A percentile compares a stretch with the other conserved stretches of the same genome.
Evolutionary conservation across 2,797 vertebrate species (phyloP).

Genomic region (Falco rusticolus): DNA sequence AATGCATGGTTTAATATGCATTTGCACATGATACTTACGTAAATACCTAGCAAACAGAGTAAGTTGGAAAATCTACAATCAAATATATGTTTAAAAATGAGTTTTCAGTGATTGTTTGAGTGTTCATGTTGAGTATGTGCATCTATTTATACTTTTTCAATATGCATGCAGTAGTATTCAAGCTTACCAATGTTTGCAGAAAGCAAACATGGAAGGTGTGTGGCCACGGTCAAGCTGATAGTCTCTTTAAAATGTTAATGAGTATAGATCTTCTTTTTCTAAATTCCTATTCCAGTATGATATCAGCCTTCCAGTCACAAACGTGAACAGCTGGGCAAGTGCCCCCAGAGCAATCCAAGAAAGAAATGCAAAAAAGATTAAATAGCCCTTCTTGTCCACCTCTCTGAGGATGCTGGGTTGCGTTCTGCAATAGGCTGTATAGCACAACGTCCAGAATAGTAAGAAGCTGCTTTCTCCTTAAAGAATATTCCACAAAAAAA

Average conservation of each 20-base stretch:
- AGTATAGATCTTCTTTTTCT: conserved; percentile 37
- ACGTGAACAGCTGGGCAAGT: background rate
- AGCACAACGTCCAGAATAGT: background rate
- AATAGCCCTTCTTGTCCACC: background rate
- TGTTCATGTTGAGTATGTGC: background rate
- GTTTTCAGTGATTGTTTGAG: background rate
- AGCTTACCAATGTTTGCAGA: conserved; percentile 44
- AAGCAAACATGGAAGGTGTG: conserved; percentile 32
- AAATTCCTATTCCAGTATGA: background rate
- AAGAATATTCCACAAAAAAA: background rate
- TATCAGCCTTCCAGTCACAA: conserved; percentile 52
- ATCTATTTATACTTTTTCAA: background rate
- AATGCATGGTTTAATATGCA: background rate
- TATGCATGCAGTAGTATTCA: conserved; percentile 1
- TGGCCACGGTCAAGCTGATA: conserved; percentile 10
- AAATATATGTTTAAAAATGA: conserved; percentile 25
- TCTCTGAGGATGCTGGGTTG: background rate
- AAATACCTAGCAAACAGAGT: background rate
- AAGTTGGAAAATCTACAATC: conserved; percentile 13
- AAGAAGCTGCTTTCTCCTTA: background rate
- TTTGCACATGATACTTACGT: conserved; percentile 19
- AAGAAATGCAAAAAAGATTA: conserved; percentile 32
- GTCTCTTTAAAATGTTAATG: conserved; percentile 55
- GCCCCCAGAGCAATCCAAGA: conserved; percentile 47
- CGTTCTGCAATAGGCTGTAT: background rate